Conservation (phyloP, 2,797 vertebrate species). For the Toxotes lorentzi region DNA sequence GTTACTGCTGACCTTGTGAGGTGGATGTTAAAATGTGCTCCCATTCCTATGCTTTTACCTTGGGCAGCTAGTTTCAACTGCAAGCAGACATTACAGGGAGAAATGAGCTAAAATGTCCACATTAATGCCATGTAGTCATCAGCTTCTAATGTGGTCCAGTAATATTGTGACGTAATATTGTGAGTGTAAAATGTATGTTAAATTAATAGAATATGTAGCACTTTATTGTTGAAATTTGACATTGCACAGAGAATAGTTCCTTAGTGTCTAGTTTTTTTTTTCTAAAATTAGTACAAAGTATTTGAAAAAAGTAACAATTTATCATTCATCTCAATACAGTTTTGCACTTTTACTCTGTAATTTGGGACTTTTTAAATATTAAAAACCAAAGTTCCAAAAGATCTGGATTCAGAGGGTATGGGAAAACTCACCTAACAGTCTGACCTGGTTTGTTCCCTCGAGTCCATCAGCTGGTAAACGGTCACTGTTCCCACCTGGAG, state of each 20-base stretch:
- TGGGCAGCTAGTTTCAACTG: too few species aligned
- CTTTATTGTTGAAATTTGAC: too few species aligned
- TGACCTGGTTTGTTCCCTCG: constrained; percentile 17
- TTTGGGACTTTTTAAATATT: background rate
- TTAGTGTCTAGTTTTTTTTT: too few species aligned
- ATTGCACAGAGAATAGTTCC: too few species aligned
- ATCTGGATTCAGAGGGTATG: background rate
- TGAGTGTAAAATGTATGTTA: background rate
- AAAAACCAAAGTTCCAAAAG: constrained; percentile 5
- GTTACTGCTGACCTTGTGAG: too few species aligned
- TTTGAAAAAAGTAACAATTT: background rate
- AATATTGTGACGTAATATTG: too few species aligned
- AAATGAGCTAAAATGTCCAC: too few species aligned
- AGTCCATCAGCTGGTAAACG: constrained; percentile 20
- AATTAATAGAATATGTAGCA: background rate
- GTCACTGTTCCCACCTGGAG: constrained; percentile 16
- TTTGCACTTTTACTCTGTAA: constrained; percentile 1
- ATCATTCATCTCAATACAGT: background rate
- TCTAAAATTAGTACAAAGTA: background rate
- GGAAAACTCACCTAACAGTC: constrained; percentile 13
- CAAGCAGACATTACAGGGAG: too few species aligned
- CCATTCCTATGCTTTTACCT: too few species aligned
- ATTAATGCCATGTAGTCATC: too few species aligned
- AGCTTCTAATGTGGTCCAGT: too few species aligned
- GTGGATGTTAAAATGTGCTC: too few species aligned